A percentile compares a stretch with the other conserved stretches of the same genome.
These are phyloP conservation scores for Colletes collaris DNA, from an alignment of 2,888 invertebrate genomes.

Conservation along the genomic window DNA sequence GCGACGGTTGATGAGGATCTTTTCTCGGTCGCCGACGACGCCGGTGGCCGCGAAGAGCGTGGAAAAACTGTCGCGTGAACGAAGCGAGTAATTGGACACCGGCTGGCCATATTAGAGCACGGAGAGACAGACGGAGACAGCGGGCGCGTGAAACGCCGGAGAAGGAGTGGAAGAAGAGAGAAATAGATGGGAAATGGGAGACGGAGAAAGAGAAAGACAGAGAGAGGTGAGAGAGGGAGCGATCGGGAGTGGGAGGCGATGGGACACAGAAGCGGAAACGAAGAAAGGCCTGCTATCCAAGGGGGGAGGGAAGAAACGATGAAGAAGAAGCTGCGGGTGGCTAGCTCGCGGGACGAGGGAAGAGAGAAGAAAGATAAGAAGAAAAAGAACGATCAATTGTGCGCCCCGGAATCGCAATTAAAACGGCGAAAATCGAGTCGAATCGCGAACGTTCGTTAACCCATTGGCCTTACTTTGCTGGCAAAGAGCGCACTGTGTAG, in stretches of 20 bases:
- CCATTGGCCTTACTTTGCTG: background rate
- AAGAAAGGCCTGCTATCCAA: slow-evolving; percentile 1
- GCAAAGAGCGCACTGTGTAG: too few species aligned
- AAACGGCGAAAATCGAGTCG: slow-evolving; percentile 1
- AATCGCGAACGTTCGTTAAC: slow-evolving; percentile 12
- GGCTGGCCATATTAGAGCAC: slow-evolving; percentile 82
- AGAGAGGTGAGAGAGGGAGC: slow-evolving; percentile 15
- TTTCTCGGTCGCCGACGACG: slow-evolving; percentile 47
- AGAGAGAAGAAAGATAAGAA: slow-evolving; percentile 20
- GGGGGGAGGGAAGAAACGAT: slow-evolving; percentile 14
- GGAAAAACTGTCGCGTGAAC: slow-evolving; percentile 65
- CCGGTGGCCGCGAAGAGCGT: slow-evolving; percentile 35
- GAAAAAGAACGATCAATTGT: slow-evolving; percentile 15
- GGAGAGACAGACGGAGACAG: slow-evolving; percentile 68
- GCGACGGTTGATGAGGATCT: slow-evolving; percentile 59
- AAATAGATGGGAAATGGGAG: slow-evolving; percentile 36
- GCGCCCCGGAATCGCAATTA: slow-evolving; percentile 30
- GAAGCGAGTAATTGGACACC: slow-evolving; percentile 81
- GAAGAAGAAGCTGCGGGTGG: slow-evolving; percentile 1
- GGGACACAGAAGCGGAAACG: slow-evolving; percentile 21
- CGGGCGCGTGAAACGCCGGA: slow-evolving; percentile 38
- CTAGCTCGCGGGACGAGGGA: background rate
- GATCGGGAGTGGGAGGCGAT: slow-evolving; percentile 12
- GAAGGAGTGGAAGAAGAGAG: slow-evolving; percentile 44
- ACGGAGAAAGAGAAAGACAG: slow-evolving; percentile 5